Percentiles rank a stretch among this genome's conserved stretches.
These are phyloP conservation scores for Ispidina picta DNA, from an alignment of 2,797 vertebrate genomes.

Conservation along the genomic window DNA sequence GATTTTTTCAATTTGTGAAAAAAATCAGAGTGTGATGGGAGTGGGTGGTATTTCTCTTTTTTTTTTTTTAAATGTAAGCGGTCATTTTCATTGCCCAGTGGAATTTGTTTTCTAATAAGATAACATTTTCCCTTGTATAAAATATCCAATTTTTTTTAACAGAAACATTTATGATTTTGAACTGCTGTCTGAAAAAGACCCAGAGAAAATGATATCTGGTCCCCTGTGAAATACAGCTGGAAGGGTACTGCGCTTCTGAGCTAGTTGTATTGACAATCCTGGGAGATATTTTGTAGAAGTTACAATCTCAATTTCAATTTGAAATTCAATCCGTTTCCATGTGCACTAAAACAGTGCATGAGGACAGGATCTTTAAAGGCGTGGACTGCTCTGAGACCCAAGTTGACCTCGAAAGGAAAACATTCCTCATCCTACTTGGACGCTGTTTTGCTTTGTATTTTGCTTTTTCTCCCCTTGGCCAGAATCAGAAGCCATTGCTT, in stretches of 20 bases:
- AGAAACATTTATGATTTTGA: not conserved
- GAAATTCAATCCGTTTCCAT: not conserved
- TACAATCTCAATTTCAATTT: not conserved
- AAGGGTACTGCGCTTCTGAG: not conserved
- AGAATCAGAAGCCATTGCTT: slow-evolving; percentile 28
- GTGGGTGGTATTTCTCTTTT: not conserved
- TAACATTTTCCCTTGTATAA: not conserved
- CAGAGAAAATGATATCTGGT: not conserved
- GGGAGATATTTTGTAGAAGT: not conserved
- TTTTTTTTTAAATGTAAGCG: not conserved
- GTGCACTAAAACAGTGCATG: rapidly evolving
- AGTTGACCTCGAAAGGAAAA: not conserved
- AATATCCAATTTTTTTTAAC: not conserved
- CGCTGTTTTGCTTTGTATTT: not conserved
- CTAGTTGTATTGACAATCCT: not conserved
- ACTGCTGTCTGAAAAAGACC: not conserved
- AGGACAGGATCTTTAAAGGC: not conserved
- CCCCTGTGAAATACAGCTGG: not conserved
- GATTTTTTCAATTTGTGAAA: not conserved
- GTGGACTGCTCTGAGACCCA: not conserved
- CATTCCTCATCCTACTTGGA: not conserved
- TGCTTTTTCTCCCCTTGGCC: not conserved
- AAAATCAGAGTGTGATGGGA: not conserved
- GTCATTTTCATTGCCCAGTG: not conserved
- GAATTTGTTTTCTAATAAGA: not conserved